Conservation (phyloP, 2,888 invertebrate genomes). For the Phaedon cochleariae region DNA sequence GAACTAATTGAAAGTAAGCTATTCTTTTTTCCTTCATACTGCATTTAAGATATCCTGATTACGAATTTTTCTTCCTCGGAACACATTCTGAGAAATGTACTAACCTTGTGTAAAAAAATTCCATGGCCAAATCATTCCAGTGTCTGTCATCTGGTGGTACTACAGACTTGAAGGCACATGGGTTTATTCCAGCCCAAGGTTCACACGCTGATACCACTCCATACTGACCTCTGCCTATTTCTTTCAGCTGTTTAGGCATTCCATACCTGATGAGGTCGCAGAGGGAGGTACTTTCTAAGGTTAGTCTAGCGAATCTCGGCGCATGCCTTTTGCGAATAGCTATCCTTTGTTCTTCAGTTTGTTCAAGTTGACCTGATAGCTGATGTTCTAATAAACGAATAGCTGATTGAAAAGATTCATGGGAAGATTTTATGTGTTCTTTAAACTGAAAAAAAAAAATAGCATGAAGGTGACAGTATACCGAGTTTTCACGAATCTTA, state of each 20-base stretch:
- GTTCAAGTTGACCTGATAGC: slow-evolving; percentile 76
- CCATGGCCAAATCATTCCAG: slow-evolving; percentile 90
- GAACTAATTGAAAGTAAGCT: too few species aligned
- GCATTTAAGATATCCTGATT: too few species aligned
- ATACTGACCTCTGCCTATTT: slow-evolving; percentile 85
- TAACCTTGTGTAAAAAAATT: slow-evolving; percentile 88
- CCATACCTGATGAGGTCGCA: slow-evolving; percentile 81
- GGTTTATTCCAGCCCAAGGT: slow-evolving; percentile 76
- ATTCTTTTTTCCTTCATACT: too few species aligned
- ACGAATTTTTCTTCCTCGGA: too few species aligned
- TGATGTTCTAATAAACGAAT: slow-evolving; percentile 75
- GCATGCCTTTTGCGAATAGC: slow-evolving; percentile 81
- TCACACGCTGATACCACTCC: slow-evolving; percentile 88
- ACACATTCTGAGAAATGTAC: not conserved
- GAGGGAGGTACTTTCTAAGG: slow-evolving; percentile 84
- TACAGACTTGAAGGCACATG: slow-evolving; percentile 87
- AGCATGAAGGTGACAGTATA: too few species aligned
- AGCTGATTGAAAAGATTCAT: slow-evolving; percentile 79
- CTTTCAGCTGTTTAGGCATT: slow-evolving; percentile 70
- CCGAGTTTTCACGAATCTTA: slow-evolving; percentile 43
- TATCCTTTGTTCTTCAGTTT: slow-evolving; percentile 81
- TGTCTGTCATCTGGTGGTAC: slow-evolving; percentile 89
- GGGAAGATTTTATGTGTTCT: slow-evolving; percentile 78
- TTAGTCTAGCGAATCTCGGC: slow-evolving; percentile 81
- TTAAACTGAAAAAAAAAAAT: slow-evolving; percentile 67